Percentiles rank a stretch among this genome's conserved stretches.
These are phyloP conservation scores for Bombus turneri DNA, from an alignment of 1,140 invertebrate genomes.

Conservation along the genomic window DNA sequence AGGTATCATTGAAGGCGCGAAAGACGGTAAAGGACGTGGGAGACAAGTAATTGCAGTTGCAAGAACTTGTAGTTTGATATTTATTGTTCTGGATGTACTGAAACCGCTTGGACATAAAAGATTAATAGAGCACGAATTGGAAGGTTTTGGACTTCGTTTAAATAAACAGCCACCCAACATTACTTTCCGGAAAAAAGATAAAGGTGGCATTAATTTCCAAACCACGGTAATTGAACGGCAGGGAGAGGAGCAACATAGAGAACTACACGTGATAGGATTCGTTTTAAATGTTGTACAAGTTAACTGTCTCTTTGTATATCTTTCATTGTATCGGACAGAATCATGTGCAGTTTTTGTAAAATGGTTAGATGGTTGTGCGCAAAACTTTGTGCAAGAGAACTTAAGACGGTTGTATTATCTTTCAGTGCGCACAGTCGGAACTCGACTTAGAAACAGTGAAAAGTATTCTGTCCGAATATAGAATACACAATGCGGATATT, in stretches of 20 bases:
- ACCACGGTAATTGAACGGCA: conserved; percentile 85
- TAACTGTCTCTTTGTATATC: neutral
- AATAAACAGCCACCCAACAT: conserved; percentile 99
- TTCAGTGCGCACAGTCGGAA: conserved; percentile 94
- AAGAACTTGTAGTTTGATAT: conserved; percentile 98
- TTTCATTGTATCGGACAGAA: neutral
- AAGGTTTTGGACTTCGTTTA: conserved; percentile 98
- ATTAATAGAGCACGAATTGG: conserved; percentile 98
- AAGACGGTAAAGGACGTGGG: conserved; percentile 99
- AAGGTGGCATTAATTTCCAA: conserved; percentile 96
- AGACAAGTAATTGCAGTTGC: conserved; percentile 99
- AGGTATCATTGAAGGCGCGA: conserved; percentile 99
- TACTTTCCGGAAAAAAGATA: conserved; percentile 97
- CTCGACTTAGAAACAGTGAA: conserved; percentile 97
- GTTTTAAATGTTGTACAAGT: neutral
- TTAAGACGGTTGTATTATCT: conserved; percentile 48
- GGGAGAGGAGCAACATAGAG: conserved; percentile 75
- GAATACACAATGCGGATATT: conserved; percentile 99
- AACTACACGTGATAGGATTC: conserved; percentile 61
- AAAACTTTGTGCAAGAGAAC: neutral
- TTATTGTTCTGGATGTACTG: conserved; percentile 98
- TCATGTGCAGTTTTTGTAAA: conserved; percentile 5
- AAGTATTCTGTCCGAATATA: conserved; percentile 98
- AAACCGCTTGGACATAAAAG: conserved; percentile 98
- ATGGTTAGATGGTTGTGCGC: neutral